Conservation (phyloP, 2,797 vertebrate genomes). For the Macropodus opercularis region DNA sequence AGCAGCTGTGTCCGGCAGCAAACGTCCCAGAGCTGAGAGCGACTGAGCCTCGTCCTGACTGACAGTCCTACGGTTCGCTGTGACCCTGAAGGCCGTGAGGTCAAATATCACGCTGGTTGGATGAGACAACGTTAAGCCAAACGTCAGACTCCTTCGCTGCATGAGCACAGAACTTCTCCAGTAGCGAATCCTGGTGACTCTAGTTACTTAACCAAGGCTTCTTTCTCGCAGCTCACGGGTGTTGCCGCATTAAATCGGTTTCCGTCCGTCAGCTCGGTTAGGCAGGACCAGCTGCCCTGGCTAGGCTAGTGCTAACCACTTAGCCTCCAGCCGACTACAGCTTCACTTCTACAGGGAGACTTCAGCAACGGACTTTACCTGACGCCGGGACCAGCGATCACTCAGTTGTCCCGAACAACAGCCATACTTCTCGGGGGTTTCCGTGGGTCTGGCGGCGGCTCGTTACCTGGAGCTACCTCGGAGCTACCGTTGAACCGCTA, state of each 20-base stretch:
- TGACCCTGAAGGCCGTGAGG: background rate
- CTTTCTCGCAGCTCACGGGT: too few relatives aligned
- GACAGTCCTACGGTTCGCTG: too few relatives aligned
- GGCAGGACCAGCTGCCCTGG: background rate
- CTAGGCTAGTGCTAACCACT: slow-evolving; percentile 56
- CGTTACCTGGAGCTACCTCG: slow-evolving; percentile 12
- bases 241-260: too few relatives aligned
- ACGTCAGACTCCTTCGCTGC: too few relatives aligned
- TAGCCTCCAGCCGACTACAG: background rate
- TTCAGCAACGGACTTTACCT: slow-evolving; percentile 44
- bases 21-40: too few relatives aligned
- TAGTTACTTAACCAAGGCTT: too few relatives aligned
- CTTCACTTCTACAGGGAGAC: background rate
- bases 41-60: too few relatives aligned
- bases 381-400: slow-evolving; percentile 19
- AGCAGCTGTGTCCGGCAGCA: background rate
- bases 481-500: slow-evolving; percentile 31
- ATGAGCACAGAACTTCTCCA: too few relatives aligned
- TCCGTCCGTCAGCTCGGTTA: background rate
- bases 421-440: slow-evolving; percentile 59
- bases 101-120: too few relatives aligned
- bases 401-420: slow-evolving; percentile 36
- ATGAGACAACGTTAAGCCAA: background rate
- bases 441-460: slow-evolving; percentile 29
- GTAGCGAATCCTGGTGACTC: too few relatives aligned